phyloP scores from a whole-genome alignment of 2,113 vertebrate species.

The Lamprologus sp. region DNA sequence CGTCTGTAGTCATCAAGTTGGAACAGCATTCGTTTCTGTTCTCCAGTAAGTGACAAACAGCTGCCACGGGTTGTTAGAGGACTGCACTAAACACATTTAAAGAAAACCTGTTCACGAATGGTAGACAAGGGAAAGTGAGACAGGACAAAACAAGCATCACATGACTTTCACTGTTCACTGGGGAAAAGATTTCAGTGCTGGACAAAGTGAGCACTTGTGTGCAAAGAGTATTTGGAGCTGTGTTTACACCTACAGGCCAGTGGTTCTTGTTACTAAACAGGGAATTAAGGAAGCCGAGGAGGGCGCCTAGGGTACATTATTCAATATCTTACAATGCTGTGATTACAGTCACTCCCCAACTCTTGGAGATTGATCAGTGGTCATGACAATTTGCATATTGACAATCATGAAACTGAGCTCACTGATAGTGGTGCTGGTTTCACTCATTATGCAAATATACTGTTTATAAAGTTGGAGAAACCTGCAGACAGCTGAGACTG shows the following conservation, averaged over 20 bases:
- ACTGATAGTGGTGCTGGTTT: background rate
- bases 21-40: background rate
- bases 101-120: background rate
- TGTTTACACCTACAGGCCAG: background rate
- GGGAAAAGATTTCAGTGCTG: background rate
- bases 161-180: background rate
- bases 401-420: background rate
- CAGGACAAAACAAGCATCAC: background rate
- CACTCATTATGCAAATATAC: background rate
- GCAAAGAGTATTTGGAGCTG: background rate
- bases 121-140: background rate
- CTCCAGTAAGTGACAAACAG: background rate
- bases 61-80: background rate
- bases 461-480: background rate
- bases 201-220: accelerated
- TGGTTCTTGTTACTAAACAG: too few species aligned
- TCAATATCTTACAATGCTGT: background rate
- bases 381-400: background rate
- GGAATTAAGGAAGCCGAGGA: background rate
- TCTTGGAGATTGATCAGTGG: background rate
- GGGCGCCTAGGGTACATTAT: background rate
- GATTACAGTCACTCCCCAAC: background rate
- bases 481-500: background rate
- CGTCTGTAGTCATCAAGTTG: background rate
- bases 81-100: background rate